Evolutionary conservation across 2,888 invertebrate genomes (phyloP), one percentile per base, ranked within the genome.

Genomic region (Penaeus monodon): DNA sequence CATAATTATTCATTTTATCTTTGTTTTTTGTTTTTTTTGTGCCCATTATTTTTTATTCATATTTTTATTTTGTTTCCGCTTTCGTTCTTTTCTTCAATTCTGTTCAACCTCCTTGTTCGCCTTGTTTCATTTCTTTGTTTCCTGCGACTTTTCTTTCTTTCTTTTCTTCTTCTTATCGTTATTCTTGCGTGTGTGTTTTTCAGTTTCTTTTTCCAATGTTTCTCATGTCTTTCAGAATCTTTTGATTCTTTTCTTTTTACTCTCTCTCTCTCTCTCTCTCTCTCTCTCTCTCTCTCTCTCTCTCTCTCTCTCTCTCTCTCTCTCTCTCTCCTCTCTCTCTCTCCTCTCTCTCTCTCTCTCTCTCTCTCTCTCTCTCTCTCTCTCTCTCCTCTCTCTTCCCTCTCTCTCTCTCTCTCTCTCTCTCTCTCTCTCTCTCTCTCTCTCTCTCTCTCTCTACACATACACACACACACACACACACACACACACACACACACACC

Each of bases 241-340:
- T 24, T 22, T 77, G n/a, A 77, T 44, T 44, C 44, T 8, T 2
- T 44, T 38, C 33, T 14, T 14, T 6, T 22, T 29, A 29, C 44
- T 44, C 20, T 44, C 77, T 38, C 77, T 44, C 33, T 44, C 33
- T 77, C 49, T 77, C 77, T 44, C 20, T 44, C 77, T 44, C 24
- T 77, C 20, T 22, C 77, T 44, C 33, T 44, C 49, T 63, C 63
- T 64, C 64, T 27, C 57, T 64, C 57, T 63, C 49, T 81, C 68
- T 81, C 83, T 83, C 83, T 83, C 83, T 66, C 65, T 83, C 77
- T 83, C 83, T 83, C 83, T 68, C 49, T 64, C 82, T 73, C 74
- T 82, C 49, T 33, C 64, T 79, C 64, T 79, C 64, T 64, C 33
- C 64, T 79, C 64, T 64, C 33, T 79, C 79, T 64, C 63, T 64